Base-by-base conservation (phyloP, 2,797 vertebrate species). In the Chromobotia macracanthus region DNA sequence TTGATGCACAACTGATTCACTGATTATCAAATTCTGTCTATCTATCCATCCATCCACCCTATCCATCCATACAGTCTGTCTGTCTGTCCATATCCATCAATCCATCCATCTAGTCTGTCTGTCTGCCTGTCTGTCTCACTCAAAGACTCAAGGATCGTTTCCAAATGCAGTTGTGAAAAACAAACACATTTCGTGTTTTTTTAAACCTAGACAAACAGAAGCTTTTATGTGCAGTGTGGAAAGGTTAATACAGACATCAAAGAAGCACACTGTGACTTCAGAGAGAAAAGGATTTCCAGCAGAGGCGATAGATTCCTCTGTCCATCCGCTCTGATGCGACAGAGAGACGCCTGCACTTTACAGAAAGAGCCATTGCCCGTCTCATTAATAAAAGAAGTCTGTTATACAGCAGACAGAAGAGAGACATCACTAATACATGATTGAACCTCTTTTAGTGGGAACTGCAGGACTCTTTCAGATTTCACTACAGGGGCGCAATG, bases 381-480 rank as follows among this genome's bases (percentile, higher is more conserved):
- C 50, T 56, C 61, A 75, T 67, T 55, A 75, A 75, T 75, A 66
- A 75, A 75, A 28, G 28, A 1, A 28, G 28, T 28, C 28, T 28
- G 28, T 11, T 66, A 44, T 64, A 44, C 63, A 56, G 73, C 74
- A 58, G 38, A 68, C 66, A 58, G 23, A 68, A 31, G 56, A 19
- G 51, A 76, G 23, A 48, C 38, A 75, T 68, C 74, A 48, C 64
- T 67, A 58, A 76, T 58, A 68, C 35, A 76, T 68, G 51, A 58
- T 46, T 13, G 28, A 28, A 28, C 16, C 15, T 28, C 28, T 28
- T 28, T 28, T 4, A 28, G 28, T 4, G 4, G 28, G 28, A 21
- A 58, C 74, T 76, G 51, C 44, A 53, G 21, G 64, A 68, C 53
- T 68, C 19, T 28, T 2, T 19, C 3, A 58, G 23, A 68, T 58